Base-by-base conservation (phyloP, 53 echinoderm and acorn worm species). In the Patiria pectinifera region DNA sequence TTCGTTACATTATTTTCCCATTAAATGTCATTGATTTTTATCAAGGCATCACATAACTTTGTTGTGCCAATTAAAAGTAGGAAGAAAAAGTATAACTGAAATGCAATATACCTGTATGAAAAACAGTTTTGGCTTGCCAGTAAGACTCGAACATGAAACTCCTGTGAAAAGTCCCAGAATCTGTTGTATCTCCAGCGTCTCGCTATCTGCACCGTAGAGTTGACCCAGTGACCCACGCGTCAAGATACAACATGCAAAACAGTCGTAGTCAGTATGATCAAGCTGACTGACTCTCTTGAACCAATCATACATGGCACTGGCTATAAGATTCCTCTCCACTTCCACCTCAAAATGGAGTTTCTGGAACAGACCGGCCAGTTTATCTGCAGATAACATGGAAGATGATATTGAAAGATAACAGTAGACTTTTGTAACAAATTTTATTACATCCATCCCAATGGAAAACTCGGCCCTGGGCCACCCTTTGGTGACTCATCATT, bases 101-200 rank as follows among this genome's bases (percentile, higher is more conserved):
- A 22, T 5, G 15, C 18, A 44, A 90, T 81, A n/a, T 81, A 90
- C 90, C 90, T 90, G 80, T 13, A 99, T 91, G 84, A 99, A 97
- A 85, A 99, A 99, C 77, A 99, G 62, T 49, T 99, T 99, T 43
- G 99, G 99, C 66, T 99, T 99, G 69, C 70, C 61, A 3, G 62
- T 85, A 6, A 99, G 94, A 74, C 82, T 69, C 19, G 45, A 83
- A 81, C 96, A 94, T 80, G 90, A 91, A 60, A 74, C 21, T 23
- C 85, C 66, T 35, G 85, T 86, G 91, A 96, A 94, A 16, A 58
- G 66, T 0, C 14, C 83, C n/a, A 94, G 78, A 15, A 94, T 91
- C 15, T 94, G 79, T 45, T 66, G 84, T 10, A 94, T 89, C 45
- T 87, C 70, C 26, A 96, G 14, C 2, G 12, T 19, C 1, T 61